A percentile compares a stretch with the other conserved stretches of the same genome.
Conservation (phyloP, 2,797 vertebrate genomes). For the Acipenser oxyrinchus region DNA sequence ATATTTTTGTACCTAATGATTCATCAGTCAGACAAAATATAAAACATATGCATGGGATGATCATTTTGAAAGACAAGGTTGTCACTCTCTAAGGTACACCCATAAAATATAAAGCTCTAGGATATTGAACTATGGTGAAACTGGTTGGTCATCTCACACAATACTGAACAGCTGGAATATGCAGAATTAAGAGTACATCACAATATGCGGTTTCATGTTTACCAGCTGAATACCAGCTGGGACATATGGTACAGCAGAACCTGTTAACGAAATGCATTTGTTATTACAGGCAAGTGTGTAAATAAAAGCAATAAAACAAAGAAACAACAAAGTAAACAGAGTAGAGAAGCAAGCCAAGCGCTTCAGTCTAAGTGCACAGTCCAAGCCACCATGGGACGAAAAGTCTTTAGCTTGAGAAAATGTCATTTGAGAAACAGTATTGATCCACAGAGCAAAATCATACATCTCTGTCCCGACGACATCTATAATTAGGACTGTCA, state of each 20-base stretch:
- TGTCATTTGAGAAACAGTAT: conserved; percentile 21
- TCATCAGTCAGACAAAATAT: too few relatives aligned
- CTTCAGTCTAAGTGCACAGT: background rate
- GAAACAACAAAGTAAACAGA: background rate
- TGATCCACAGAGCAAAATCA: conserved; percentile 16
- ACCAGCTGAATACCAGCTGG: conserved; percentile 39
- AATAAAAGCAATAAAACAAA: background rate
- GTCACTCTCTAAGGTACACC: too few relatives aligned
- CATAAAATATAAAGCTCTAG: too few relatives aligned
- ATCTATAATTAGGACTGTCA: conserved; percentile 28
- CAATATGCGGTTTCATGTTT: background rate
- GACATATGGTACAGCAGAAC: conserved; percentile 35
- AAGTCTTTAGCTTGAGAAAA: conserved; percentile 3
- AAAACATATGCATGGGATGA: too few relatives aligned
- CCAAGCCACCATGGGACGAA: background rate
- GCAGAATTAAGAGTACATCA: conserved; percentile 37
- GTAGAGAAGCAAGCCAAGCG: background rate
- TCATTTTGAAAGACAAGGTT: too few relatives aligned
- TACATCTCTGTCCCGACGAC: conserved; percentile 9
- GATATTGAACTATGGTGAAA: too few relatives aligned
- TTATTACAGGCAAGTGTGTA: conserved; percentile 12
- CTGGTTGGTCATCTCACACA: conserved; percentile 10
- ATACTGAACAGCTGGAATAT: conserved; percentile 41
- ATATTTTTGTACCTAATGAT: too few relatives aligned
- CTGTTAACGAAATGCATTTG: conserved; percentile 28